Conservation (phyloP, 2,113 vertebrate species). For the Chauna torquata region DNA sequence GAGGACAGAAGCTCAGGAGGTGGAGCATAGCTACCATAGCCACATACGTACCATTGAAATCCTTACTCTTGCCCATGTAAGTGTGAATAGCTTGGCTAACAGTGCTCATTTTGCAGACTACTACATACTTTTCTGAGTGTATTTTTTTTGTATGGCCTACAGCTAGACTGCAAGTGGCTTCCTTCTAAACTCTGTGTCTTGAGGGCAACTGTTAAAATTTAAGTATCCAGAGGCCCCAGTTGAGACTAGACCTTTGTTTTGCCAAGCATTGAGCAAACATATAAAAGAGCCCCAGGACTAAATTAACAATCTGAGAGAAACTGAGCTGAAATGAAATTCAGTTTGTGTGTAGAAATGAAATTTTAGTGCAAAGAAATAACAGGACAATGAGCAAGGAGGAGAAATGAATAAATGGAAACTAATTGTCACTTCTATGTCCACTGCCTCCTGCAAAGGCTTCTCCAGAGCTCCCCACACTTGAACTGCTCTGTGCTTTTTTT, state of each 20-base stretch:
- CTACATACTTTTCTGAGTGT: background rate
- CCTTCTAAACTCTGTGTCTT: background rate
- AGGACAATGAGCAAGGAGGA: background rate
- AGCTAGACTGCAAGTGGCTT: background rate
- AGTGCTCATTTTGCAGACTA: background rate
- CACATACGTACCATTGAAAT: background rate
- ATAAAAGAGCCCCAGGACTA: background rate
- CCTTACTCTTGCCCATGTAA: background rate
- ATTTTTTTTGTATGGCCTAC: background rate
- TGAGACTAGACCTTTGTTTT: background rate
- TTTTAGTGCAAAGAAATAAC: background rate
- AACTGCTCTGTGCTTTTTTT: background rate
- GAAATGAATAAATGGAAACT: background rate
- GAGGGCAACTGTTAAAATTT: background rate
- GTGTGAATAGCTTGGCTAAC: background rate
- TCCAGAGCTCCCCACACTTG: background rate
- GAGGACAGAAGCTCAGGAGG: background rate
- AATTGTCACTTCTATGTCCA: background rate
- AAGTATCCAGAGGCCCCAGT: background rate
- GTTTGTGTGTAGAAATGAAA: background rate
- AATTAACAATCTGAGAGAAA: constrained; percentile 20
- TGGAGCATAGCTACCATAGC: background rate
- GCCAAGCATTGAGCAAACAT: background rate
- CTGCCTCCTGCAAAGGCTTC: background rate
- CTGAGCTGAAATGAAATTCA: background rate